A percentile compares a stretch with the other conserved stretches of the same genome.
phyloP scores from a whole-genome alignment of 1,140 invertebrate species.

The Pseudomyrmex concolor region DNA sequence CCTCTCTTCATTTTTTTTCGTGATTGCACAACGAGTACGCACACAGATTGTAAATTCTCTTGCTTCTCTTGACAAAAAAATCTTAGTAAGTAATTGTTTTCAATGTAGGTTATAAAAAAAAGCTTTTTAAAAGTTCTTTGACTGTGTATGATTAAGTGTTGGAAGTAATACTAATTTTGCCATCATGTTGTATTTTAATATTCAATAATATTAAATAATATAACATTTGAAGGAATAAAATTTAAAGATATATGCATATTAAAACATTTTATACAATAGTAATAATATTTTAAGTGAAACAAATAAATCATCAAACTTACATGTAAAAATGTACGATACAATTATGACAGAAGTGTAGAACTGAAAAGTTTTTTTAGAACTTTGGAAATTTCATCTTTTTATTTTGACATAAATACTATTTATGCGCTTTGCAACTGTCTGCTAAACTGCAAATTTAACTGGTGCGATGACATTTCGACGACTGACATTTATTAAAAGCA shows the following conservation, averaged over 20 bases:
- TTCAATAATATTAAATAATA: not conserved
- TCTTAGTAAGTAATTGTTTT: not conserved
- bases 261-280: not conserved
- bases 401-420: not conserved
- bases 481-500: slow-evolving; percentile 43
- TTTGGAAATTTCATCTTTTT: not conserved
- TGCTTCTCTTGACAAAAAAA: not conserved
- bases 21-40: not conserved
- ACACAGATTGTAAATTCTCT: not conserved
- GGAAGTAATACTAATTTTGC: not conserved
- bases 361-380: not conserved
- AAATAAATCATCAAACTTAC: slow-evolving; percentile 16
- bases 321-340: not conserved
- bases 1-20: slow-evolving; percentile 70
- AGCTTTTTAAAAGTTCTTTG: not conserved
- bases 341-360: not conserved
- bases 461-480: not conserved
- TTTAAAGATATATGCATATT: too few relatives aligned
- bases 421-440: not conserved
- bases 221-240: not conserved
- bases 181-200: not conserved
- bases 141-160: not conserved
- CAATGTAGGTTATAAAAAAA: not conserved
- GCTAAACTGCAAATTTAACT: slow-evolving; percentile 28
- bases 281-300: not conserved